Evolutionary conservation across 1,140 invertebrate species (phyloP), one percentile per base, ranked within the genome.

Genomic region (Thaumatotibia leucotreta): DNA sequence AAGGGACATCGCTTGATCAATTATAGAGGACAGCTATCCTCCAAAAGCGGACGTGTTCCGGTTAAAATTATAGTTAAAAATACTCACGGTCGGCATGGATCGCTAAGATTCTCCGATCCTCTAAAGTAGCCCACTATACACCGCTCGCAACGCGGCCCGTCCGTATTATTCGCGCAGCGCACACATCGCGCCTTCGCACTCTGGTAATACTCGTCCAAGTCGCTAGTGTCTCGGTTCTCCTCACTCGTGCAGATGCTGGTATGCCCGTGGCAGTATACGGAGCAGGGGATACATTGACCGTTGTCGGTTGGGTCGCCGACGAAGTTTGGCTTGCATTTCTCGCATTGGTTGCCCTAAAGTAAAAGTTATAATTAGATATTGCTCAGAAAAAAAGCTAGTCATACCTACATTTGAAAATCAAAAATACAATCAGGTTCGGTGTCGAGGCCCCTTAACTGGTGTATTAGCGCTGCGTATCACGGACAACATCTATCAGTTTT

Each of bases 271-370:
- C 98, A 99, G 87, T 97, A 98, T 24, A 96, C 95, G 0, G 93
- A 89, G 79, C 98, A 99, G 0, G 97, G 95, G 10, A 97, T 93
- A 84, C 98, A 99, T 64, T 95, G 93, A 0, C 95, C 96, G 71
- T 96, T 96, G 76, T 98, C 95, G 0, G 93, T 93, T 0, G 98
- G 97, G 92, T 98, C 96, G 17, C 98, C 98, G 35, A 99, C 97
- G 91, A 95, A 99, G 45, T 97, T 91, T 1, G 96, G 95, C 79
- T 96, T 93, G 83, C 98, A 99, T 85, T 96, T 95, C 73, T 97
- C 95, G 86, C 98, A 99, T 77, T 97, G 96, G 9, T 92, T 92
- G 4, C 95, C 95, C 92, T 94, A 77, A 35, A 86, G 27, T 27
- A 73, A 67, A 4, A 74, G 75, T 50, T 71, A 67, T 22, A 65